A percentile compares a stretch with the other conserved stretches of the same genome.
phyloP scores from a whole-genome alignment of 2,888 invertebrate genomes.

The Clitarchus hookeri region DNA sequence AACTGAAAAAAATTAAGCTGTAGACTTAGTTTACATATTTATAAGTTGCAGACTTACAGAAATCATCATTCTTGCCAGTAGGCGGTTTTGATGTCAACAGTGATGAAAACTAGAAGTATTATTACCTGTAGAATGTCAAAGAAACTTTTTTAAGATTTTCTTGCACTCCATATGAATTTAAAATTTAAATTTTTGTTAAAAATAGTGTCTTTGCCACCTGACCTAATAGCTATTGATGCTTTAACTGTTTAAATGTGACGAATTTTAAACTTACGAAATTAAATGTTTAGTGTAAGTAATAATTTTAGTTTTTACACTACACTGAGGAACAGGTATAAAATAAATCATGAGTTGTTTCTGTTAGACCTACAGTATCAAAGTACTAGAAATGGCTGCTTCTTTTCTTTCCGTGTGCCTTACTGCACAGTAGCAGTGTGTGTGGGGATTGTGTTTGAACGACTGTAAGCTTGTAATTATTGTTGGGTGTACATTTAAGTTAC shows the following conservation, averaged over 20 bases:
- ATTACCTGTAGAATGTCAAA: background rate
- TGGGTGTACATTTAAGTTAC: background rate
- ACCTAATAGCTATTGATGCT: constrained; percentile 27
- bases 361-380: background rate
- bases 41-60: background rate
- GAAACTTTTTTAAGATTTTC: background rate
- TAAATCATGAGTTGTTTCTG: constrained; percentile 3
- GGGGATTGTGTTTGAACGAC: background rate
- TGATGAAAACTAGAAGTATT: background rate
- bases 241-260: constrained; percentile 28
- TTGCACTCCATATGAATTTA: background rate
- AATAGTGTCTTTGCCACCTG: too few species aligned
- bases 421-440: constrained; percentile 33
- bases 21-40: background rate
- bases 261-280: constrained; percentile 4
- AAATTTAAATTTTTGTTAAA: background rate
- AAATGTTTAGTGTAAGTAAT: constrained; percentile 20
- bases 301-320: constrained; percentile 25
- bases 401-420: constrained; percentile 36
- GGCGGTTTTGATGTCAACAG: background rate
- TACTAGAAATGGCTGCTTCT: constrained; percentile 30
- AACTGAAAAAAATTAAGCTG: background rate
- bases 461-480: constrained; percentile 2
- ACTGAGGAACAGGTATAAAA: constrained; percentile 22
- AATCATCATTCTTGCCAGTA: background rate